Conservation (phyloP, 1,140 invertebrate genomes). For the Diachasma alloeum region DNA sequence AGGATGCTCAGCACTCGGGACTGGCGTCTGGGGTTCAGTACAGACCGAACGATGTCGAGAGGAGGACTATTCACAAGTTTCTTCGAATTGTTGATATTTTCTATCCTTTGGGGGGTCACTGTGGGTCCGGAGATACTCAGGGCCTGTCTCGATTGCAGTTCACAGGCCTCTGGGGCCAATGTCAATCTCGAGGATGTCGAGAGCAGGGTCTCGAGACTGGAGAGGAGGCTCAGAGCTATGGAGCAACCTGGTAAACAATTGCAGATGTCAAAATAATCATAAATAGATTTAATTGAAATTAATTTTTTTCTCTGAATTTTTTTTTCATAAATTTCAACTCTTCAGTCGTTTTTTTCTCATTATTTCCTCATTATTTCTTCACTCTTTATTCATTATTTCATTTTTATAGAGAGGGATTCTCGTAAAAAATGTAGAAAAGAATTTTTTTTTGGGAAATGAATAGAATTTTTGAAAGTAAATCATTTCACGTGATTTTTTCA, state of each 20-base stretch:
- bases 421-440: no score
- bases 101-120: background rate
- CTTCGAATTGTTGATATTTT: background rate
- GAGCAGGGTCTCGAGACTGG: conserved; percentile 62
- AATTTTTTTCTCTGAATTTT: no score
- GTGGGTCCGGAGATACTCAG: background rate
- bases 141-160: background rate
- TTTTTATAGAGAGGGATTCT: no score
- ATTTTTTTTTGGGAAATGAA: no score
- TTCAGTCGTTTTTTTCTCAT: background rate
- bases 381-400: no score
- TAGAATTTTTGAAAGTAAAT: no score
- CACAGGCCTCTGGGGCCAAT: background rate
- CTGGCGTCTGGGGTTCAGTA: background rate
- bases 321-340: no score
- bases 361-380: background rate
- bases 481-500: no score
- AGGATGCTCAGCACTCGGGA: background rate
- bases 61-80: background rate
- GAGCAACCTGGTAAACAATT: conserved; percentile 72
- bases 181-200: conserved; percentile 48
- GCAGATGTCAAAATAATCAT: background rate
- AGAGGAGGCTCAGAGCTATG: conserved; percentile 74
- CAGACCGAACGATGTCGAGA: background rate
- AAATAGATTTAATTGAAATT: background rate